A percentile compares a stretch with the other conserved stretches of the same genome.
Evolutionary conservation across 2,888 invertebrate species (phyloP).

Genomic region (Drosophila meridionalis): DNA sequence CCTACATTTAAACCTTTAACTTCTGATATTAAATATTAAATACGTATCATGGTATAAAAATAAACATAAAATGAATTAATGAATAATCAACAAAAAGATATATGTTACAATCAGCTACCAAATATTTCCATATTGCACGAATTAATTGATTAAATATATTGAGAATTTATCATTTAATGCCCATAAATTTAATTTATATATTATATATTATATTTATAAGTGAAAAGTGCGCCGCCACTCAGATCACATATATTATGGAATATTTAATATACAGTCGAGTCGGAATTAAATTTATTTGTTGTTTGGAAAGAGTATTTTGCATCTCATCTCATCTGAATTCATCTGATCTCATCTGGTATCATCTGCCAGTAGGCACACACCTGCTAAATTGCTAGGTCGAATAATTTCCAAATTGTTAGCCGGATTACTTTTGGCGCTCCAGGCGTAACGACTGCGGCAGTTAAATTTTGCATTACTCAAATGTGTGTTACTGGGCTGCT

Average conservation of each 20-base stretch:
- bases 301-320: conserved; percentile 31
- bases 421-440: conserved; percentile 65
- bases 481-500: conserved; percentile 24
- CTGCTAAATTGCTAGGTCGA: conserved; percentile 52
- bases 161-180: neutral
- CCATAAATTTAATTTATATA: neutral
- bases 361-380: conserved; percentile 27
- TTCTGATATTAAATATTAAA: too few relatives aligned
- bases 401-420: conserved; percentile 66
- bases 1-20: too few relatives aligned
- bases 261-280: neutral
- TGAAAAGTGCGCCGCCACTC: neutral
- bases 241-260: neutral
- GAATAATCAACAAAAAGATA: neutral
- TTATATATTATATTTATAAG: neutral
- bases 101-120: neutral
- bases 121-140: neutral
- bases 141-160: neutral
- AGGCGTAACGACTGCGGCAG: conserved; percentile 73
- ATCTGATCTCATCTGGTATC: neutral
- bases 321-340: neutral
- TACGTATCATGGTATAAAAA: too few relatives aligned
- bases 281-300: neutral
- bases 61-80: too few relatives aligned
- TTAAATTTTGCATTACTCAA: conserved; percentile 61